Evolutionary conservation across 2,113 vertebrate genomes (phyloP).

Genomic region (Perccottus glenii): DNA sequence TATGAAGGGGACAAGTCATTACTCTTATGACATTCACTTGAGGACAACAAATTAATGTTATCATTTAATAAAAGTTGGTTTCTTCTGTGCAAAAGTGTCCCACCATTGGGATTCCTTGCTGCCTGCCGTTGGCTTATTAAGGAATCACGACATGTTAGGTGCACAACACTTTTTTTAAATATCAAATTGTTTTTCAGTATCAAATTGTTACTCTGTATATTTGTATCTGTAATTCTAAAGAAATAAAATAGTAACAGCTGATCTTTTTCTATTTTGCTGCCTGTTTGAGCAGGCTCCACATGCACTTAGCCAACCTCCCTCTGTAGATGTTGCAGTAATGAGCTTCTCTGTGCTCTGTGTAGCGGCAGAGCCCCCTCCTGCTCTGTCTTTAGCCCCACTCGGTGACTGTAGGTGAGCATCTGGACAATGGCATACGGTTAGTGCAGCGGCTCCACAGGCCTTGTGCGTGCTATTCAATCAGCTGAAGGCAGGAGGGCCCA

Average conservation of each 20-base stretch:
- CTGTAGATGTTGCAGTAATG: conserved; percentile 34
- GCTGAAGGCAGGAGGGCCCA: conserved; percentile 60
- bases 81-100: too few species aligned
- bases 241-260: too few species aligned
- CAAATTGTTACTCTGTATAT: too few species aligned
- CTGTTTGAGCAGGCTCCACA: too few species aligned
- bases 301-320: conserved; percentile 4
- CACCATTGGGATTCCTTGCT: too few species aligned
- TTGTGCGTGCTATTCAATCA: conserved; percentile 69
- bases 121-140: too few species aligned
- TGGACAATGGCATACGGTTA: conserved; percentile 71
- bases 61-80: too few species aligned
- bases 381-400: conserved; percentile 35
- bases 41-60: background rate
- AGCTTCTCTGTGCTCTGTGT: conserved; percentile 23
- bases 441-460: conserved; percentile 63
- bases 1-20: background rate
- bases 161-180: too few species aligned
- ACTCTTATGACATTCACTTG: background rate
- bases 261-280: too few species aligned
- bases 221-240: too few species aligned
- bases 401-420: conserved; percentile 74
- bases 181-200: too few species aligned
- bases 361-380: conserved; percentile 30
- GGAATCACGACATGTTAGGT: too few species aligned